Evolutionary conservation across 2,888 invertebrate genomes (phyloP).

Genomic region (Perizoma affinitatum): DNA sequence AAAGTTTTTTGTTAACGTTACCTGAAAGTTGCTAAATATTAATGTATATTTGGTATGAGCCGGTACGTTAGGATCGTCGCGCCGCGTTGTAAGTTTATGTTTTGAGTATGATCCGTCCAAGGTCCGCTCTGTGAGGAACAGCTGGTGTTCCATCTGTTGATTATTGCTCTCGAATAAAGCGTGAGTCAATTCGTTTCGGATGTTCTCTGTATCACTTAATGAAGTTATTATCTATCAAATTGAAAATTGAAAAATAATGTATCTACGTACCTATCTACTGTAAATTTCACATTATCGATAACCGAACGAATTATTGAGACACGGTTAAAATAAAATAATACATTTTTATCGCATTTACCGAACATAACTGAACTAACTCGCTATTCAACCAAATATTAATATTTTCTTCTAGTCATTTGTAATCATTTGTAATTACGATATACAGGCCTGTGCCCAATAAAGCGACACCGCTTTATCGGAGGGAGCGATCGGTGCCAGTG

Average conservation of each 20-base stretch:
- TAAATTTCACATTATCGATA: slow-evolving; percentile 39
- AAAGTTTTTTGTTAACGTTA: too few relatives aligned
- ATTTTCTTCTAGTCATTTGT: slow-evolving; percentile 46
- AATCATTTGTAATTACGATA: slow-evolving; percentile 36
- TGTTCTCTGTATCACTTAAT: too few relatives aligned
- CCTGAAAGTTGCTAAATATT: neutral
- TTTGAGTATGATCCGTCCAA: slow-evolving; percentile 70
- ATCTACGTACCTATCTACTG: slow-evolving; percentile 1
- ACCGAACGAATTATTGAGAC: slow-evolving; percentile 71
- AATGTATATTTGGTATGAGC: neutral
- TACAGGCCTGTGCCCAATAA: neutral
- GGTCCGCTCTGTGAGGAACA: slow-evolving; percentile 31
- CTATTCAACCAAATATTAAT: slow-evolving; percentile 47
- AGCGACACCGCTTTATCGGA: neutral
- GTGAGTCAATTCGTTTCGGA: neutral
- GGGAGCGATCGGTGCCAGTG: neutral
- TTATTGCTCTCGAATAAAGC: neutral
- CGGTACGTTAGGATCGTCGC: neutral
- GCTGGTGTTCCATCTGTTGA: neutral
- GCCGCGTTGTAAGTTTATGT: slow-evolving; percentile 40
- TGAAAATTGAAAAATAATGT: slow-evolving; percentile 14
- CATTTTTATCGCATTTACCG: slow-evolving; percentile 39
- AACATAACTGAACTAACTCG: slow-evolving; percentile 30
- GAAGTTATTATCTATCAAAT: too few relatives aligned
- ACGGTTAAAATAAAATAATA: slow-evolving; percentile 63